Base-by-base conservation (phyloP, 1,140 invertebrate genomes). In the Anoplophora glabripennis region DNA sequence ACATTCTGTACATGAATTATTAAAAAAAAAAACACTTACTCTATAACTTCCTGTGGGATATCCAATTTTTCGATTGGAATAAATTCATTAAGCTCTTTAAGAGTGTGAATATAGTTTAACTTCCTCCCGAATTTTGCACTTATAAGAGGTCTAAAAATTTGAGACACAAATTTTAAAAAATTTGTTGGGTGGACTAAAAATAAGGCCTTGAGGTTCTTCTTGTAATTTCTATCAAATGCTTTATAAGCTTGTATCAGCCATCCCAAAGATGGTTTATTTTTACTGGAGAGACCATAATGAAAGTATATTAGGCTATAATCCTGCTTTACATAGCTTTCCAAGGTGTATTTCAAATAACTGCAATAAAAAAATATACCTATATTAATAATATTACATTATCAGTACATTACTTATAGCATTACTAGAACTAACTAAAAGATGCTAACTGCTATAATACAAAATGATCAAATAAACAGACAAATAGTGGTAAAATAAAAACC, bases 291-390 rank as follows among this genome's bases (percentile, higher is more conserved):
- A 18, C 97, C 97, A 80, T 94, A 92, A 80, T 99, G 98, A 73
- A 99, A 98, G 76, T 99, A 99, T n/a, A 99, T 91, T 51, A 99
- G 81, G 67, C 93, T 95, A 77, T 99, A 99, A 76, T 99, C 98
- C 77, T 96, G 93, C 75, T 99, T 94, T 40, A 99, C 97, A 79
- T 96, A 98, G 72, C 94, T 93, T 77, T 99, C 95, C 75, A 99
- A 80, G 42, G 96, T 98, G 75, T 89, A 89, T 76, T 92, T 93
- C 63, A 99, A 82, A 80, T 97, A 98, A 75, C 94, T 97, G 75
- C 28, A 81, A 78, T 59, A 45, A 18, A 9, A 56, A 42, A 55
- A 36, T 17, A n/a, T n/a, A n/a, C n/a, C 21, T 28, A 5, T 5
- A 28, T 28, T 28, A 28, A 28, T 5, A 28, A 28, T 28, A 28